These are phyloP conservation scores for Octodonta nipae DNA, from an alignment of 2,888 invertebrate genomes.

Conservation along the genomic window DNA sequence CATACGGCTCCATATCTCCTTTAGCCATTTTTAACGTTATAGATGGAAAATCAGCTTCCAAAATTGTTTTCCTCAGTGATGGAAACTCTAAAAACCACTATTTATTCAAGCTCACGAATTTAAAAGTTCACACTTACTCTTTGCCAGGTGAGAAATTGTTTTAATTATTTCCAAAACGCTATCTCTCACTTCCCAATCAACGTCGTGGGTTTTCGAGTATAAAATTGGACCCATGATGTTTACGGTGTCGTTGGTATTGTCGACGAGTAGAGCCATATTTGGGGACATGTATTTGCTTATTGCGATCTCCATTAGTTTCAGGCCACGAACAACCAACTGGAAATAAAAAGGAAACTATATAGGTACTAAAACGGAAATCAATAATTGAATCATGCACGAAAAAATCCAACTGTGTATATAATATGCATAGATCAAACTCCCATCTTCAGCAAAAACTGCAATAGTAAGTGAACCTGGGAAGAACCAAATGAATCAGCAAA, in stretches of 20 bases:
- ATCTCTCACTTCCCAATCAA: conserved; percentile 68
- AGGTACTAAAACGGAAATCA: too few relatives aligned
- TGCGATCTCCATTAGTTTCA: conserved; percentile 55
- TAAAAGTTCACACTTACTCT: conserved; percentile 41
- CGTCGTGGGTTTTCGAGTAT: conserved; percentile 54
- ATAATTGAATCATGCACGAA: too few relatives aligned
- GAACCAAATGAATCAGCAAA: too few relatives aligned
- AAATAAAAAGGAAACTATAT: too few relatives aligned
- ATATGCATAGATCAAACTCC: conserved; percentile 2
- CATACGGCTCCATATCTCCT: conserved; percentile 60
- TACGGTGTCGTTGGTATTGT: conserved; percentile 47
- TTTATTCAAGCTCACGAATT: background rate
- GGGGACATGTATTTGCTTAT: conserved; percentile 66
- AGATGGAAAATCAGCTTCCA: conserved; percentile 50
- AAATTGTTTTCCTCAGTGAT: conserved; percentile 57
- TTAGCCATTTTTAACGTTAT: conserved; percentile 52
- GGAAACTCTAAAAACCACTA: conserved; percentile 50
- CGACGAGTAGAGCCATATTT: conserved; percentile 58
- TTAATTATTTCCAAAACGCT: conserved; percentile 60
- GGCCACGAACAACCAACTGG: conserved; percentile 54
- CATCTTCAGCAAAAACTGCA: too few relatives aligned
- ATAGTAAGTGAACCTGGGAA: too few relatives aligned
- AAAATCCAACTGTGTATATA: conserved; percentile 1
- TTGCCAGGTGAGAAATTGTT: conserved; percentile 55
- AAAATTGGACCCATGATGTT: conserved; percentile 55